Evolutionary conservation across 2,113 vertebrate species (phyloP).

Genomic region (Podarcis raffonei): DNA sequence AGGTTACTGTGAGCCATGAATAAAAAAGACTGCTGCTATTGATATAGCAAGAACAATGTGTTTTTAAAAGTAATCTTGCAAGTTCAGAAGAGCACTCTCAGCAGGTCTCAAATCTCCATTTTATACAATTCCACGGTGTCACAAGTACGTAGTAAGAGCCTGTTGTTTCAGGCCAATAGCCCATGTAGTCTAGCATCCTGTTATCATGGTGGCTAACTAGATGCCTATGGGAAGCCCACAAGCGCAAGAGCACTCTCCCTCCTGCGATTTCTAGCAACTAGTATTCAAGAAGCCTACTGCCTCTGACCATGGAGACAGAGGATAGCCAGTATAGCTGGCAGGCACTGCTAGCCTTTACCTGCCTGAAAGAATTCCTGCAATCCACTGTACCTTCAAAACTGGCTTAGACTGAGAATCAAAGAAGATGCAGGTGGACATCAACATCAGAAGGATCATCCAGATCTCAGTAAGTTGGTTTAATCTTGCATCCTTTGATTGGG

Average conservation of each 20-base stretch:
- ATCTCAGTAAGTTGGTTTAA: background rate
- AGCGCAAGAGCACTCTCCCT: too few species aligned
- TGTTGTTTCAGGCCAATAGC: too few species aligned
- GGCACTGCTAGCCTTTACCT: too few species aligned
- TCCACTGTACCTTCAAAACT: background rate
- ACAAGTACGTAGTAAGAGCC: too few species aligned
- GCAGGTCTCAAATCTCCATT: background rate
- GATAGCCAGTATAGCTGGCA: too few species aligned
- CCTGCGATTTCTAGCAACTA: too few species aligned
- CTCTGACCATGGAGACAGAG: too few species aligned
- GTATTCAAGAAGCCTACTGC: too few species aligned
- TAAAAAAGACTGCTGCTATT: slow-evolving; percentile 31
- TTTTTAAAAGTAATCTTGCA: slow-evolving; percentile 31
- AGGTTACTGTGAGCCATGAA: slow-evolving; percentile 17
- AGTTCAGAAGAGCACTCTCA: background rate
- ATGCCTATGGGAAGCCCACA: too few species aligned
- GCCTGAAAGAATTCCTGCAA: background rate
- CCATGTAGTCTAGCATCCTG: too few species aligned
- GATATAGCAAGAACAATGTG: slow-evolving; percentile 10
- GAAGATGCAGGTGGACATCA: background rate
- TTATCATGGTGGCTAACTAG: too few species aligned
- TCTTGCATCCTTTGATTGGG: background rate
- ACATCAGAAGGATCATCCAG: background rate
- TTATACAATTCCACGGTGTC: background rate
- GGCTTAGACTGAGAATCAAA: background rate